phyloP scores from a whole-genome alignment of 92 coral and sea anemone species.

The Siderastrea siderea region DNA sequence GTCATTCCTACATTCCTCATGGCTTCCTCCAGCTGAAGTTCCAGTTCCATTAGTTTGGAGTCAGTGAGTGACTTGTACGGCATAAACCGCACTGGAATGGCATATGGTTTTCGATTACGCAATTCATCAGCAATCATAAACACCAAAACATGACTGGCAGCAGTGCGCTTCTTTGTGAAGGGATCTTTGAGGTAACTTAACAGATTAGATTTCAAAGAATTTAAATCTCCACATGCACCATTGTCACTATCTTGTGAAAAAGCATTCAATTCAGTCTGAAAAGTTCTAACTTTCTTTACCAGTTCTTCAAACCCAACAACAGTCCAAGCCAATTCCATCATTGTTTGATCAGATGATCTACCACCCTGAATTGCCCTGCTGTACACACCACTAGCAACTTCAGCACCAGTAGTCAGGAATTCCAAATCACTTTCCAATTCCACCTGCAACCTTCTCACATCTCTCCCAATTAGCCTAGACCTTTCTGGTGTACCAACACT shows the following conservation, averaged over 20 bases:
- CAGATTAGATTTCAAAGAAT: background rate
- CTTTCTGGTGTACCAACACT: constrained; percentile 17
- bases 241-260: background rate
- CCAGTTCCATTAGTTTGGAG: constrained; percentile 45
- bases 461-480: constrained; percentile 1
- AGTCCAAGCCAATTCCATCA: constrained; percentile 80
- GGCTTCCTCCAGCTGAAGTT: constrained; percentile 28
- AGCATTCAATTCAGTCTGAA: constrained; percentile 26
- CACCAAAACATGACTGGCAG: constrained; percentile 46
- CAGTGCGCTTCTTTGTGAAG: constrained; percentile 41
- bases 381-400: constrained; percentile 37
- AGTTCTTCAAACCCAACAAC: constrained; percentile 57
- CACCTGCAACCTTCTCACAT: constrained; percentile 22
- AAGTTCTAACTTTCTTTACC: constrained; percentile 28
- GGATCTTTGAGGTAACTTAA: constrained; percentile 19
- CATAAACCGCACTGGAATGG: constrained; percentile 61
- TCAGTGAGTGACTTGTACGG: constrained; percentile 56
- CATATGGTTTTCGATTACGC: constrained; percentile 59
- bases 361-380: constrained; percentile 34
- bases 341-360: constrained; percentile 19
- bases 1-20: constrained; percentile 26
- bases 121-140: constrained; percentile 62
- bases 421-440: constrained; percentile 40
- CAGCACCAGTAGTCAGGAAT: constrained; percentile 35
- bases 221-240: background rate